Evolutionary conservation across 2,888 invertebrate species (phyloP).

Genomic region (Leistus spinibarbis): DNA sequence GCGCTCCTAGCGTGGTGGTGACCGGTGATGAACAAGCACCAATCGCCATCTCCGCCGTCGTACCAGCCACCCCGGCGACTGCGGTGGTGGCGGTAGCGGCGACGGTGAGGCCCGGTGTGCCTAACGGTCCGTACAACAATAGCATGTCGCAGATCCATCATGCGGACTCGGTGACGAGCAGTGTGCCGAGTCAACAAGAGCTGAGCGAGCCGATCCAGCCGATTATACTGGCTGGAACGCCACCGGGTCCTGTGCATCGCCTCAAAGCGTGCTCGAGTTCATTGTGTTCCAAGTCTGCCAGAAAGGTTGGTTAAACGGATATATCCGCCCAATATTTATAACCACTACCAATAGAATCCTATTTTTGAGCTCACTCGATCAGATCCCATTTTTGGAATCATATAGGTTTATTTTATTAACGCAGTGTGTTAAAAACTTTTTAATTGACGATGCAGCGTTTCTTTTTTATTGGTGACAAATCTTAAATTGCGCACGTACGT

Average conservation of each 20-base stretch:
- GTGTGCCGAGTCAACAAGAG: conserved; percentile 62
- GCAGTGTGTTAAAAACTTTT: not conserved
- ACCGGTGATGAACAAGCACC: conserved; percentile 50
- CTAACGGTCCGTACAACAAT: conserved; percentile 58
- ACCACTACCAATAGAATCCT: too few relatives aligned
- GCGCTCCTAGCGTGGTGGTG: conserved; percentile 54
- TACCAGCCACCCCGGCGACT: conserved; percentile 50
- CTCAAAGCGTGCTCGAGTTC: conserved; percentile 69
- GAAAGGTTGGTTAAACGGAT: conserved; percentile 65
- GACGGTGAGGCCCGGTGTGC: conserved; percentile 59
- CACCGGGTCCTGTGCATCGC: conserved; percentile 51
- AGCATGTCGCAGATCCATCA: conserved; percentile 59
- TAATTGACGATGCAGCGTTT: not conserved
- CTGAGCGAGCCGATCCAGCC: conserved; percentile 41
- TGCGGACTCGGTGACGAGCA: conserved; percentile 60
- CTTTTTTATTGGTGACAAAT: not conserved
- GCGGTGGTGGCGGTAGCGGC: conserved; percentile 48
- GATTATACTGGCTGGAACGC: conserved; percentile 37
- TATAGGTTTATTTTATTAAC: not conserved
- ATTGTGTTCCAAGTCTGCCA: conserved; percentile 81
- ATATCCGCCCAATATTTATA: too few relatives aligned
- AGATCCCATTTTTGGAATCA: not conserved
- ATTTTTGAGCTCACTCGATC: too few relatives aligned
- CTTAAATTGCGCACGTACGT: not conserved
- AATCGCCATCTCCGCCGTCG: not conserved